A percentile compares a stretch with the other conserved stretches of the same genome.
These are phyloP conservation scores for Scaptomyza tumidula DNA, from an alignment of 2,888 invertebrate species.

Conservation along the genomic window DNA sequence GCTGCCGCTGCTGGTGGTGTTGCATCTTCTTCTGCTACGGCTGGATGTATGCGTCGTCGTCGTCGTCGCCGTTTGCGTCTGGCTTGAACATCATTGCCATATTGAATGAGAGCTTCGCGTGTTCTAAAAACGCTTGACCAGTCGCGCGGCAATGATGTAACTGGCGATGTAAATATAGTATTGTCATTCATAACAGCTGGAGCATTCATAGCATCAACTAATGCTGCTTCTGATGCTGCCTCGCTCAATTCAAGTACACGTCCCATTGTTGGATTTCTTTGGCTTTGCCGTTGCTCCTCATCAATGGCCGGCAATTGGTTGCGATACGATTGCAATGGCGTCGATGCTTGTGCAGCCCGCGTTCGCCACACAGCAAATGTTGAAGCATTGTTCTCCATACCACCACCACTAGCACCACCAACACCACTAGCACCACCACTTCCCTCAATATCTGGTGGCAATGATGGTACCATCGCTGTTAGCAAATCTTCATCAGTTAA, in stretches of 20 bases:
- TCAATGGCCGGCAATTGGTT: constrained; percentile 47
- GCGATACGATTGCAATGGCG: constrained; percentile 38
- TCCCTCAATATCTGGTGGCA: constrained; percentile 19
- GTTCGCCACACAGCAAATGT: constrained; percentile 6
- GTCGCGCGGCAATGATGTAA: constrained; percentile 12
- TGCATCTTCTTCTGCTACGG: neutral
- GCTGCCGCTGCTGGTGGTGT: neutral
- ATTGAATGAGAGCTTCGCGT: constrained; percentile 18
- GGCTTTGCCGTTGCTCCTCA: constrained; percentile 39
- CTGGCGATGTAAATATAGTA: neutral
- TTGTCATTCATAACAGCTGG: neutral
- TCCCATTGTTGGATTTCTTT: constrained; percentile 17
- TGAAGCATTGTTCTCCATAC: neutral
- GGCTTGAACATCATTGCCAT: neutral
- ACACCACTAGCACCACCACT: constrained; percentile 1
- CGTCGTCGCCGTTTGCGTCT: neutral
- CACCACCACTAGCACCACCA: too few species aligned
- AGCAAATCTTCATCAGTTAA: constrained; percentile 29
- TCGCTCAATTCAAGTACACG: constrained; percentile 38
- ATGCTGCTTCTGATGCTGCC: neutral
- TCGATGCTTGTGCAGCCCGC: constrained; percentile 28
- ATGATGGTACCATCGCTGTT: constrained; percentile 1
- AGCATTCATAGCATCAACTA: neutral
- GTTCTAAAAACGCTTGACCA: constrained; percentile 48
- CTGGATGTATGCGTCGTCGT: neutral